phyloP scores from a whole-genome alignment of 2,113 vertebrate species.

The Rhinoderma darwinii region DNA sequence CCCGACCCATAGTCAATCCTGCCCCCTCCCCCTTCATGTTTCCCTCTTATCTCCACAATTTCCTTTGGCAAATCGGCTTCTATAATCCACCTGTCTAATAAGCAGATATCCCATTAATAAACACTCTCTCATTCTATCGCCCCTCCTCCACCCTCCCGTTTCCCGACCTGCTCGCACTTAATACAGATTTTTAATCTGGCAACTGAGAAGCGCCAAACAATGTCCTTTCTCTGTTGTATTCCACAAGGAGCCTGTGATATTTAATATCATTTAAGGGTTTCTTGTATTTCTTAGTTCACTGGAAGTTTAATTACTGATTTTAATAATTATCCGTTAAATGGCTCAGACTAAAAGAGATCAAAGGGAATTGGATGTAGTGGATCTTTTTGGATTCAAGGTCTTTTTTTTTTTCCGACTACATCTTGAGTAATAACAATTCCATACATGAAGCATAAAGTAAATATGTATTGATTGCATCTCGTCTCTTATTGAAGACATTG shows the following conservation, averaged over 20 bases:
- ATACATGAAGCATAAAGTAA: background rate
- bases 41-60: conserved; percentile 6
- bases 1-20: background rate
- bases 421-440: background rate
- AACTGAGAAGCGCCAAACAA: background rate
- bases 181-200: conserved; percentile 3
- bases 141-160: background rate
- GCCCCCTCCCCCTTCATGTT: background rate
- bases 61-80: background rate
- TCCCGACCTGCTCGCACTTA: background rate
- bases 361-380: background rate
- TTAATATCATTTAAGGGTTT: conserved; percentile 16
- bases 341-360: conserved; percentile 14
- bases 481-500: no score
- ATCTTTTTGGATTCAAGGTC: background rate
- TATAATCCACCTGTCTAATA: conserved; percentile 9
- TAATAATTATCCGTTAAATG: conserved; percentile 5
- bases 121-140: background rate
- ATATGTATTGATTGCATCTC: background rate
- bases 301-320: conserved; percentile 35
- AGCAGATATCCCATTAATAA: background rate
- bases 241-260: conserved; percentile 13
- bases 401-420: background rate
- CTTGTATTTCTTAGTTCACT: conserved; percentile 31
- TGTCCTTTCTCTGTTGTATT: background rate